Evolutionary conservation across 2,113 vertebrate genomes (phyloP), one percentile per base, ranked within the genome.

Genomic region (Perca schrenkii): DNA sequence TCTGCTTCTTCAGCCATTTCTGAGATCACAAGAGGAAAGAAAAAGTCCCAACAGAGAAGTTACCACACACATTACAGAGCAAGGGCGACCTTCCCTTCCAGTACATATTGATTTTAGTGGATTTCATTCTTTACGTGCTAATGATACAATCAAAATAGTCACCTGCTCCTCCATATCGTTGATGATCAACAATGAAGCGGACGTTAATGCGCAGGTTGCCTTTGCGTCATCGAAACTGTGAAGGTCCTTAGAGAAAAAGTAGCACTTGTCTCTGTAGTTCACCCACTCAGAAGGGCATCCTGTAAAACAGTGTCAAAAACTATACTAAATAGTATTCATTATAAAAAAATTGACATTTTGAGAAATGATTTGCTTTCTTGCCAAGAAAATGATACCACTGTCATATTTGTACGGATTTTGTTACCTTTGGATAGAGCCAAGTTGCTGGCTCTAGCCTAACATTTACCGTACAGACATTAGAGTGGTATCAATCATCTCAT

Each of bases 1-100:
- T 95, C 86, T 98, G 96, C 69, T 92, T 96, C 91, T 95, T 96
- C 76, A 99, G 89, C 97, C 97, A 99, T 96, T 95, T 95, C 98
- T 99, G 77, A 91, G 91, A 90, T 90, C 66, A 84, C 64, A 85
- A 4, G 21, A 82, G 74, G 56, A 81, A 54, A 86, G 50, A 79
- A 28, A 54, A 47, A 54, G 15, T 61, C 75, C 63, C 6, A 63
- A 40, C 58, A 3, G 17, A 17, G 46, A 75, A 21, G 34, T 54
- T 22, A 19, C 40, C 34, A 28, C 56, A 75, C 47, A 64, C 12
- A 50, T 17, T 58, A 14, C 49, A 25, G 21, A 82, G 40, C 36
- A 61, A 3, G 1, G 19, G 22, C 31, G 54, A 8, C 17, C 43
- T 47, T 74, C 25, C 28, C 47, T 53, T 60, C 46, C 19, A 57